These are phyloP conservation scores for Calidris pygmaea DNA, from an alignment of 2,113 vertebrate species.

Conservation along the genomic window DNA sequence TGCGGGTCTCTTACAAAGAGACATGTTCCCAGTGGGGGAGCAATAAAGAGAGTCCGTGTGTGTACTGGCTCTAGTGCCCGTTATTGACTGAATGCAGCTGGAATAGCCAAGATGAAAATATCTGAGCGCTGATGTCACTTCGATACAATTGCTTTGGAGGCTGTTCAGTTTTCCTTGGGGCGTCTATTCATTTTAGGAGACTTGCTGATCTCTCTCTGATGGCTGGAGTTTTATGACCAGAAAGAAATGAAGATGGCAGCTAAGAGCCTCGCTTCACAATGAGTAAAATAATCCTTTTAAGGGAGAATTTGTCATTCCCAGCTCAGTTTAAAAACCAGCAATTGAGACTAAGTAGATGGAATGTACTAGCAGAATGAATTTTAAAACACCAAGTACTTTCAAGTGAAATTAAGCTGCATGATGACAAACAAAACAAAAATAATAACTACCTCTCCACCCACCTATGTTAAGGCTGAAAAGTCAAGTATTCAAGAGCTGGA, in stretches of 20 bases:
- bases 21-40: not conserved
- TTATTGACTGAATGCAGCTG: not conserved
- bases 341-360: not conserved
- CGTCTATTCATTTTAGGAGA: not conserved
- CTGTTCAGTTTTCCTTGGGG: conserved; percentile 10
- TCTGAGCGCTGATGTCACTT: conserved; percentile 32
- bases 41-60: not conserved
- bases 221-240: conserved; percentile 10
- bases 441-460: not conserved
- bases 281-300: not conserved
- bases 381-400: not conserved
- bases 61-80: not conserved
- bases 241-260: not conserved
- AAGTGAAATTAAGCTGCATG: not conserved
- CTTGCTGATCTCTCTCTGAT: not conserved
- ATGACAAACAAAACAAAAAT: not conserved
- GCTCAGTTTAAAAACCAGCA: not conserved
- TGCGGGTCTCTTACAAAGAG: not conserved
- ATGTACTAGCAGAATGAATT: not conserved
- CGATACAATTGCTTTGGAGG: not conserved
- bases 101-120: conserved; percentile 3
- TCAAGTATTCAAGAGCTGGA: not conserved
- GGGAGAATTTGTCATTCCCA: not conserved
- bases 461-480: not conserved
- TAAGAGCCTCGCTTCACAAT: not conserved